Conservation (phyloP, 2,797 vertebrate genomes). For the Acropternis orthonyx region DNA sequence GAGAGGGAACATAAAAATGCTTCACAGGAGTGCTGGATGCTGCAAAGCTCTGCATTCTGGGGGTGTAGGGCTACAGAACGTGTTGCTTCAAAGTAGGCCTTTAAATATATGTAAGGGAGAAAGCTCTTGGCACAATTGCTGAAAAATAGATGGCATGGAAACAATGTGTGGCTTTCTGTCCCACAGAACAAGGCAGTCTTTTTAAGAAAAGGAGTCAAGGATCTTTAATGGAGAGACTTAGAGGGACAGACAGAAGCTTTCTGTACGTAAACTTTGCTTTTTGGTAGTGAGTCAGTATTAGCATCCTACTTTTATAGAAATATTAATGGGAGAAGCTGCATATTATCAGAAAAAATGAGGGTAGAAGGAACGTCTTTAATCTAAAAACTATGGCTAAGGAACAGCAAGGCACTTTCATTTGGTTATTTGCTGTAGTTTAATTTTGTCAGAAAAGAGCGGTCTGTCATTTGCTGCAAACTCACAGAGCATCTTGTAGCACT, state of each 20-base stretch:
- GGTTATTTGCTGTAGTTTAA: background rate
- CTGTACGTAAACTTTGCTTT: background rate
- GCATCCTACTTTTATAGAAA: background rate
- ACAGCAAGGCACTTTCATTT: background rate
- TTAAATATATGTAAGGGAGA: background rate
- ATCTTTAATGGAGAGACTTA: background rate
- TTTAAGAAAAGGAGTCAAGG: background rate
- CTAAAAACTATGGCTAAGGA: background rate
- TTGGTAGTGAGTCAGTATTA: background rate
- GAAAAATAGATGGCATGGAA: background rate
- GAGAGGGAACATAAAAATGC: background rate
- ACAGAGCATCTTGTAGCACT: background rate
- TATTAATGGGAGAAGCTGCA: background rate
- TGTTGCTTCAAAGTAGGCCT: background rate
- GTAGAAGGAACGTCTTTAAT: background rate
- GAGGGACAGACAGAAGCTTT: background rate
- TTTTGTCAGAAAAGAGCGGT: background rate
- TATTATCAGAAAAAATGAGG: background rate
- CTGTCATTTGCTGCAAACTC: background rate
- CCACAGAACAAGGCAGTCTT: background rate
- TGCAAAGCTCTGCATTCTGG: background rate
- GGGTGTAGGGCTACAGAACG: accelerated
- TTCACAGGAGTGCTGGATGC: background rate
- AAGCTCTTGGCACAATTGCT: background rate
- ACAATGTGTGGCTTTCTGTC: background rate